These are phyloP conservation scores for Antheraea yamamai DNA, from an alignment of 2,888 invertebrate genomes.

Conservation along the genomic window DNA sequence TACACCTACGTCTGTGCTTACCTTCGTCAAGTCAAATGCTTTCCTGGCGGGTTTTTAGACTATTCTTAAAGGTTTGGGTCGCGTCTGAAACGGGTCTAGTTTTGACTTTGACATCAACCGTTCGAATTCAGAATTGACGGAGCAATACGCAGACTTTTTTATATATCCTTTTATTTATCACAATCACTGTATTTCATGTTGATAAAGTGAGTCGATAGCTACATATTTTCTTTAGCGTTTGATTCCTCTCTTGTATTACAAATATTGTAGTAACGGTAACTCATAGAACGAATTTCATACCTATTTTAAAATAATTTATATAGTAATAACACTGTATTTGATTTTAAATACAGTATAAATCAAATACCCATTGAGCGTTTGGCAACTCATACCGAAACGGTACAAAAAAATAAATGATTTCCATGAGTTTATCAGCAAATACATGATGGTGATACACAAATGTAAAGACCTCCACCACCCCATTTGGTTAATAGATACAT, in stretches of 20 bases:
- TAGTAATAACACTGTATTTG: background rate
- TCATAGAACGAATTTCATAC: background rate
- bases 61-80: background rate
- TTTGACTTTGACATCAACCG: background rate
- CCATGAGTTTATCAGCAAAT: too few relatives aligned
- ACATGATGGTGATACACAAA: too few relatives aligned
- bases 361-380: too few relatives aligned
- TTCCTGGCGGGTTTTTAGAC: background rate
- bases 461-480: too few relatives aligned
- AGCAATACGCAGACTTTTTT: background rate
- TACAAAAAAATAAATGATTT: too few relatives aligned
- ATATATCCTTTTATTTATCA: background rate
- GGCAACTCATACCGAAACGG: too few relatives aligned
- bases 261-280: background rate
- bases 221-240: background rate
- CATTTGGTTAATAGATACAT: too few relatives aligned
- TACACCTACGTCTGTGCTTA: background rate
- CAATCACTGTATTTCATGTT: background rate
- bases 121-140: conserved; percentile 1
- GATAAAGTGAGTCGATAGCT: background rate
- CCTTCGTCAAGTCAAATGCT: background rate
- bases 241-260: background rate
- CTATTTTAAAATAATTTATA: background rate
- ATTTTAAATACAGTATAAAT: too few relatives aligned
- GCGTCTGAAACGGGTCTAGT: conserved; percentile 2